Evolutionary conservation across 1,140 invertebrate genomes (phyloP).

Genomic region (Heterodera schachtii): DNA sequence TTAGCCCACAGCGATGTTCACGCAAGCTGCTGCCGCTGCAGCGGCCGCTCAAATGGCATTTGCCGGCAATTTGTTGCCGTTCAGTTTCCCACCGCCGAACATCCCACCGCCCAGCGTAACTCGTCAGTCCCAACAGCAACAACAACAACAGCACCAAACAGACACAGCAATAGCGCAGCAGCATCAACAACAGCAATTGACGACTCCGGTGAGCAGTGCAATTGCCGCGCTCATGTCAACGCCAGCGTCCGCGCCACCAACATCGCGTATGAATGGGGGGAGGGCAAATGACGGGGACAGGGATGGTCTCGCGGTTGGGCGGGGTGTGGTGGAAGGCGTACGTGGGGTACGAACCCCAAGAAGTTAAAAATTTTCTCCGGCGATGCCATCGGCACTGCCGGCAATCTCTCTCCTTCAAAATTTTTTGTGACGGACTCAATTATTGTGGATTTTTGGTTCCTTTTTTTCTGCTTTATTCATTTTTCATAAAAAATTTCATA

Average conservation of each 20-base stretch:
- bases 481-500: no score
- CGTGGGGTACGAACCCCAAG: no score
- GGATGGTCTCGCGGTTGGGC: no score
- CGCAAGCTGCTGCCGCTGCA: slow-evolving; percentile 28
- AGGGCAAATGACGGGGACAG: no score
- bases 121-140: not conserved
- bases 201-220: not conserved
- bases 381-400: no score
- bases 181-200: not conserved
- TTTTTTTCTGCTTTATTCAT: no score
- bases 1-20: slow-evolving; percentile 15
- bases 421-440: no score
- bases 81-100: slow-evolving; percentile 1
- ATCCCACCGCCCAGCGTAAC: not conserved
- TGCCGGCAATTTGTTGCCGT: slow-evolving; percentile 15
- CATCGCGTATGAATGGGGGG: not conserved
- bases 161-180: not conserved
- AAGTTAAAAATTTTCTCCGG: no score
- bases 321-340: no score
- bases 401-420: no score
- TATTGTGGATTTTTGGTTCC: no score
- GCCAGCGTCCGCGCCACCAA: not conserved
- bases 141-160: not conserved
- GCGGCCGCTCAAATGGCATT: slow-evolving; percentile 21
- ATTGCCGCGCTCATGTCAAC: not conserved